Percentiles rank a stretch among this genome's conserved stretches.
phyloP scores from a whole-genome alignment of 2,797 vertebrate genomes.

The Spea hammondii region DNA sequence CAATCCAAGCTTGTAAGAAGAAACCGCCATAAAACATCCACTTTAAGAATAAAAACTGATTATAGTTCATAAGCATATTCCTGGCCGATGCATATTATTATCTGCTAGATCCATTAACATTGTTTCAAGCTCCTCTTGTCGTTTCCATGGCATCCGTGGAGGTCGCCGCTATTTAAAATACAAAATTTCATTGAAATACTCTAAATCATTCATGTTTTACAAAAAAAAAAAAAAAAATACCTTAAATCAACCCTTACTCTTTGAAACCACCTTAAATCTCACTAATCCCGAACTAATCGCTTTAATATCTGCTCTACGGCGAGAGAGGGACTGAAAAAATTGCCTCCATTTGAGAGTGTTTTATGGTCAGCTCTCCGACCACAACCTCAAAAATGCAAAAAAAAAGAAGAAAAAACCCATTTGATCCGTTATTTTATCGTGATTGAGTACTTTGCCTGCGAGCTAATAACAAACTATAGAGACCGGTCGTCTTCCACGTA shows the following conservation, averaged over 20 bases:
- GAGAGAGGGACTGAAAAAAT: conserved; percentile 10
- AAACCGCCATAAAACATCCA: no score
- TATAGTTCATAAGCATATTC: background rate
- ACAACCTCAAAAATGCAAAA: conserved; percentile 45
- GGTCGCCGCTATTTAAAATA: conserved; percentile 25
- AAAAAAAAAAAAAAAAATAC: background rate
- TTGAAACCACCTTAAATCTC: conserved; percentile 25
- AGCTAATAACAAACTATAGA: conserved; percentile 26
- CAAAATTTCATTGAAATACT: conserved; percentile 10
- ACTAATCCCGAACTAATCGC: conserved; percentile 46
- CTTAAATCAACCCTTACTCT: conserved; percentile 27
- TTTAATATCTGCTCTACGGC: conserved; percentile 21
- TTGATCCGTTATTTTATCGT: conserved; percentile 36
- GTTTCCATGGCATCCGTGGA: conserved; percentile 32
- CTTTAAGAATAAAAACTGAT: no score
- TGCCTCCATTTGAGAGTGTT: conserved; percentile 39
- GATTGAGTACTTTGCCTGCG: conserved; percentile 21
- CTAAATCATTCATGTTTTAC: conserved; percentile 19
- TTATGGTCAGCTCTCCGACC: conserved; percentile 30
- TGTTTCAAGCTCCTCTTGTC: conserved; percentile 18
- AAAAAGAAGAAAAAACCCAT: conserved; percentile 12
- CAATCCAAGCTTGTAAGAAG: no score
- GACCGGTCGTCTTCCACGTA: conserved; percentile 1
- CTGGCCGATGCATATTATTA: background rate
- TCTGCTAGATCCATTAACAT: conserved; percentile 13